Evolutionary conservation across 2,113 vertebrate species (phyloP), one percentile per base, ranked within the genome.

Genomic region (Nerophis ophidion): DNA sequence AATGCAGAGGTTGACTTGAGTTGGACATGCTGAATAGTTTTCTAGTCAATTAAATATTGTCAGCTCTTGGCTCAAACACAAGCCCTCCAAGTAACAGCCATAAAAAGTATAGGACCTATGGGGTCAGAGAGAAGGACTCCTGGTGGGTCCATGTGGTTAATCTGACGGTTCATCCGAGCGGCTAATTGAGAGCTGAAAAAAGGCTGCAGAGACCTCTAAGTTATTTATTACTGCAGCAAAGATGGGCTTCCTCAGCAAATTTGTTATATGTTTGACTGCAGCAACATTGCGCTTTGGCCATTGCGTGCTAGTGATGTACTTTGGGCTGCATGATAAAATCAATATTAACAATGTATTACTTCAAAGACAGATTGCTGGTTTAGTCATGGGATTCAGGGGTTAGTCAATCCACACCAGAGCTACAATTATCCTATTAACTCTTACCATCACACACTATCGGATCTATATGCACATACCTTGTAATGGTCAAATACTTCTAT

Each of bases 151-250:
- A 73, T 70, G 64, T 61, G 70, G 61, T 42, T 55, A 65, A 60
- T 48, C 47, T 38, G 69, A 71, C 68, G 60, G 61, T 57, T 83
- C 83, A 84, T 70, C 74, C 86, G 76, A 62, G 85, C 81, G 49
- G 66, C 74, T 85, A 84, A 88, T 80, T 82, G 80, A 79, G 76
- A 82, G 60, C 77, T 77, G 66, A 75, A 73, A 77, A 79, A 84
- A 74, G 72, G 79, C 72, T 80, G 75, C 78, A 82, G 78, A 87
- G 75, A 72, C 70, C 74, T 79, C 81, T 86, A 83, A 86, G 76
- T 88, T 88, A 88, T 88, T 88, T 85, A 88, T 88, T 81, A 86
- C 87, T 88, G 87, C 87, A 79, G 75, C 82, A 87, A 76, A 80
- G 70, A 77, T 69, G 60, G 64, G 66, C 75, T 68, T 77, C 75